Evolutionary conservation across 2,113 vertebrate genomes (phyloP), one percentile per base, ranked within the genome.

Genomic region (Grantiella picta): DNA sequence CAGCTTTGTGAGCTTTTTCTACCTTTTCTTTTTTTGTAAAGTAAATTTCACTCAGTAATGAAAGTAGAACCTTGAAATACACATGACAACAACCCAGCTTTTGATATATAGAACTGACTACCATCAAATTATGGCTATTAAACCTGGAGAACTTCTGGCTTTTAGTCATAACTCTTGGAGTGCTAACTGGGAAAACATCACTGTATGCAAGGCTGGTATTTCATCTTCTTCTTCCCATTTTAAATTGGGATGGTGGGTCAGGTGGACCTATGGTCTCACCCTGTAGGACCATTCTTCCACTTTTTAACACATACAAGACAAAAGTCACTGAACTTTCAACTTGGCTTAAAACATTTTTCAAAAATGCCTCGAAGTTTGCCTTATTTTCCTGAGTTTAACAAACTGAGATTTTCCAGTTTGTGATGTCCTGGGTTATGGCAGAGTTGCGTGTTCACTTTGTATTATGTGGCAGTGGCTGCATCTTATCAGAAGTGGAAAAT

Each of bases 401-500:
- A 82, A 28, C 28, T 15, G 31, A 78, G 18, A 31, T 63, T 81
- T 81, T 63, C 14, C 28, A n/a, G 9, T 54, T 71, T 3, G 1
- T 11, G 15, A 42, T 33, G 14, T 21, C 45, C 80, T 88, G n/a
- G 10, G 7, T 81, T 78, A 47, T 11, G 15, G 25, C 20, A n/a
- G n/a, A n/a, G n/a, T n/a, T n/a, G n/a, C n/a, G n/a, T n/a, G n/a
- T n/a, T 93, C 42, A 31, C 40, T 66, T 47, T 35, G 7, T 49
- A 15, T 12, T 49, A 13, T 0, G 0, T 2, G 5, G 31, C 45
- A 69, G 66, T 1, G 1, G 12, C 47, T 78, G 31, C 7, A 78
- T 33, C 38, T 61, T 22, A 15, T 56, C 28, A 27, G 8, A 57
- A 77, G 12, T 2, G 8, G 16, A 53, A 3, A 59, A 44, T 8